Evolutionary conservation across 2,888 invertebrate species (phyloP), one percentile per base, ranked within the genome.

Genomic region (Itoplectis maculator): DNA sequence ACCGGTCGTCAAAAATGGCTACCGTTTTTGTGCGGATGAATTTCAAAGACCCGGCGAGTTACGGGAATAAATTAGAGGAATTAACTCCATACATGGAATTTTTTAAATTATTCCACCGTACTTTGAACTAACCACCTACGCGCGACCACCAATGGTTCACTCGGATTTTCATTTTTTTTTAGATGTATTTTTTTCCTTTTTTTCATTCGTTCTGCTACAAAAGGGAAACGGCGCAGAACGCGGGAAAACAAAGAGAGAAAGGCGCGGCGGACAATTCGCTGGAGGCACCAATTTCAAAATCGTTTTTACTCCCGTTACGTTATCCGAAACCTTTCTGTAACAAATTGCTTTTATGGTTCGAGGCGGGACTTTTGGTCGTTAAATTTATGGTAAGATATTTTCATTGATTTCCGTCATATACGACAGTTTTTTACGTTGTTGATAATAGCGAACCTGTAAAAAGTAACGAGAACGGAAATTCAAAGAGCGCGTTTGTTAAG

Each of bases 81-180:
- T 82, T 73, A 78, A 47, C 69, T 63, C 35, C 45, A 20, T 40
- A 40, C 69, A 81, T 15, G 49, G 42, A 72, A 78, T 37, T 78
- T 74, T 78, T 68, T 82, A 76, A n/a, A 78, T 74, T 75, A 79
- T 82, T 79, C 74, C 79, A 82, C 75, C 11, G 13, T 82, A 81
- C 74, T 79, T 75, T 70, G 70, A 79, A 82, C 79, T 74, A 79
- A 82, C 79, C 69, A 82, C 70, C 63, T n/a, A 20, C n/a, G 51
- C n/a, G 73, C 61, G 69, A 49, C n/a, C n/a, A 23, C 54, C 20
- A 8, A n/a, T 37, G 18, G 59, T 23, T 69, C 40, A 20, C 13
- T 45, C 15, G 74, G 66, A 79, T 65, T 79, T 79, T 79, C 35
- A 66, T 65, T 66, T 59, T 51, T 29, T 29, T 29, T 29, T 29